A percentile compares a stretch with the other conserved stretches of the same genome.
phyloP scores from a whole-genome alignment of 2,113 vertebrate species.

The Phyllostomus discolor region DNA sequence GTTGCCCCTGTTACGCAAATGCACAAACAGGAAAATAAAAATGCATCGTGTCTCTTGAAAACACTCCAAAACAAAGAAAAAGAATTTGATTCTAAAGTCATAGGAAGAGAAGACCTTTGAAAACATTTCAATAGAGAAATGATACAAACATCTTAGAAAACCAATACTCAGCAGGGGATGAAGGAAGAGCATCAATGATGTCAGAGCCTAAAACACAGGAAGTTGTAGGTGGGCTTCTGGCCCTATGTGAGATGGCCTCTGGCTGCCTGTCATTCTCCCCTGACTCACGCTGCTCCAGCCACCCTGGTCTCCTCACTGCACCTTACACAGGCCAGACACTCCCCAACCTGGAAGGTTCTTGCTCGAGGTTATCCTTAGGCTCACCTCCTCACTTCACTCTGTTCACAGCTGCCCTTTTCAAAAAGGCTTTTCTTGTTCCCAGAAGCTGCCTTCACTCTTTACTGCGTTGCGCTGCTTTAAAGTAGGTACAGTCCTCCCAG shows the following conservation, averaged over 20 bases:
- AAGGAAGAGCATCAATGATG: neutral
- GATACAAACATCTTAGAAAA: neutral
- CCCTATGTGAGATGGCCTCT: rapidly evolving
- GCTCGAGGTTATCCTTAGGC: neutral
- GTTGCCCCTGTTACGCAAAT: neutral
- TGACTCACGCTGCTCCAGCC: neutral
- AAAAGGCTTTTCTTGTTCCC: neutral
- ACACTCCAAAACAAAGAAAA: neutral
- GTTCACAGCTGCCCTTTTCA: neutral
- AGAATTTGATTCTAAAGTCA: neutral
- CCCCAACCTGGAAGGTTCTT: neutral
- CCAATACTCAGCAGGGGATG: neutral
- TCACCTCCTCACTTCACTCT: neutral
- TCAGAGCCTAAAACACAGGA: too few relatives aligned
- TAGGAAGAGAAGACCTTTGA: neutral
- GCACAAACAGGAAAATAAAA: neutral
- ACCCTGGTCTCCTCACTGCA: neutral
- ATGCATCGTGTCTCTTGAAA: neutral
- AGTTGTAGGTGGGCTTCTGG: neutral
- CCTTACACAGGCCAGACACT: neutral
- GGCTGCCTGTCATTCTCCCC: neutral
- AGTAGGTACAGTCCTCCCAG: neutral
- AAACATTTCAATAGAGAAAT: neutral
- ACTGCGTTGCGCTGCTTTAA: neutral
- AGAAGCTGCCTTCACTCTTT: neutral